phyloP scores from a whole-genome alignment of 2,113 vertebrate species.

The Daboia siamensis region DNA sequence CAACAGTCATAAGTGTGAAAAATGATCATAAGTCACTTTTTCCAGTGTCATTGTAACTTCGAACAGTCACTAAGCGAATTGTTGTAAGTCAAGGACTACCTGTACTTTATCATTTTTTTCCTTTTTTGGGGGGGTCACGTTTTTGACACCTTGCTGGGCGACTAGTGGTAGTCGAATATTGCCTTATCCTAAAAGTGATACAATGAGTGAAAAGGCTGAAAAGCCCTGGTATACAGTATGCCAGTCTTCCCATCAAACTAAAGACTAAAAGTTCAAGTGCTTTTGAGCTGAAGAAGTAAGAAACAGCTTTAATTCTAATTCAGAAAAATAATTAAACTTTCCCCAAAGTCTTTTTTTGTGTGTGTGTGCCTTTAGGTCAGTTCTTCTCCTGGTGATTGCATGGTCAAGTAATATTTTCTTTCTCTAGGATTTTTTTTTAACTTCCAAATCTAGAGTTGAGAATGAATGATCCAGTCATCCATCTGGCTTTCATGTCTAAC shows the following conservation, averaged over 20 bases:
- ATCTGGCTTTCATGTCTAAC: background rate
- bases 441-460: background rate
- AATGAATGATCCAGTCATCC: background rate
- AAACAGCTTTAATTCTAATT: constrained; percentile 44
- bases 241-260: background rate
- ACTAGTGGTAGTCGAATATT: too few species aligned
- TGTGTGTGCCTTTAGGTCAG: too few species aligned
- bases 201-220: too few species aligned
- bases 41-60: too few species aligned
- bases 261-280: background rate
- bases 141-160: too few species aligned
- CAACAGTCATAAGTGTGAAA: too few species aligned
- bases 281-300: constrained; percentile 35
- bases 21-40: too few species aligned
- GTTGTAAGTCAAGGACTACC: too few species aligned
- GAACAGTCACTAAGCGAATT: too few species aligned
- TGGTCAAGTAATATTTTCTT: background rate
- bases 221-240: background rate
- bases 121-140: too few species aligned
- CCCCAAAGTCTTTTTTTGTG: background rate
- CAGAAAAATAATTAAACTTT: background rate
- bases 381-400: background rate
- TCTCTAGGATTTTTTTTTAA: background rate
- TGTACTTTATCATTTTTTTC: too few species aligned
- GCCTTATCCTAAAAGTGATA: too few species aligned